Base-by-base conservation (phyloP, 2,888 invertebrate species). In the Morpho helenor region DNA sequence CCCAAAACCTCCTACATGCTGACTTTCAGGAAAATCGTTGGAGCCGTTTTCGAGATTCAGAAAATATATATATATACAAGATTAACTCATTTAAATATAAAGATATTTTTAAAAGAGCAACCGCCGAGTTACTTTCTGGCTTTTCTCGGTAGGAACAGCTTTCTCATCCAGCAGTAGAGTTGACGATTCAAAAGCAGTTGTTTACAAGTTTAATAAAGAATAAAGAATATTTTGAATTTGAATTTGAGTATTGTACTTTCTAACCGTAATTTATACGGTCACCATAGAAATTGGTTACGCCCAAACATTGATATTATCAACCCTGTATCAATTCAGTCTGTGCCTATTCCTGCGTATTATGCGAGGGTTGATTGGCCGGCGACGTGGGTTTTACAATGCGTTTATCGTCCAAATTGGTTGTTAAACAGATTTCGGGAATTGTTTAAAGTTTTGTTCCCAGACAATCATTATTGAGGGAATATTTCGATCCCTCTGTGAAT, bases 381-480 rank as follows among this genome's bases (percentile, higher is more conserved):
- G 70, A 66, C 68, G 70, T 74, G 74, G 76, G 74, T 79, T 76
- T 77, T 79, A 80, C 79, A 84, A 77, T 73, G 73, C 76, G 72
- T 79, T 80, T 80, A 79, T 77, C 78, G 60, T 78, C 72, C 75
- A 79, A 84, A 86, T 85, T 84, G 81, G 77, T 75, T 77, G 69
- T 76, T 75, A 72, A 69, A 80, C 75, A 76, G 77, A 83, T 80
- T 82, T 82, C 68, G 80, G 77, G 77, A 84, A 84, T 79, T 77
- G 80, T 86, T 85, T 79, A 82, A 83, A 84, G 70, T 80, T 75
- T 68, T 72, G 79, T 86, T 87, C 82, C 84, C 85, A 84, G 73
- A 77, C 74, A 65, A 64, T 71, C 77, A 76, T 57, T 49, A 55
- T 39, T n/a, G 46, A 58, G 54, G 53, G 56, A 48, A 48, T 49